phyloP scores from a whole-genome alignment of 2,797 vertebrate genomes.

The Chelon labrosus region DNA sequence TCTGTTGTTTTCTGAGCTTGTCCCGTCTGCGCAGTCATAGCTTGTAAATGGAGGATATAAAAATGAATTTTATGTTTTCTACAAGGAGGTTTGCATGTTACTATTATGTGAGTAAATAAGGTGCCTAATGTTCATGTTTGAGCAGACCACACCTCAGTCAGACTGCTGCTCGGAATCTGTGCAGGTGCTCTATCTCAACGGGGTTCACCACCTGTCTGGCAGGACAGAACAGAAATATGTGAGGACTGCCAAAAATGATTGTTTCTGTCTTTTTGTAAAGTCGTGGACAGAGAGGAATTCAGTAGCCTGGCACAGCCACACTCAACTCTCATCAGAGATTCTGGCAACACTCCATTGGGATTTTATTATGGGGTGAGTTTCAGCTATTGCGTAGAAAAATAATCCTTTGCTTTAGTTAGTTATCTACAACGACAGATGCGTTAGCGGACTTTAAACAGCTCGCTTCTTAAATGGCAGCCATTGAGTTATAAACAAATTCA shows the following conservation, averaged over 20 bases:
- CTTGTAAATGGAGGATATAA: conserved; percentile 80
- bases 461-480: no score
- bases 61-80: conserved; percentile 79
- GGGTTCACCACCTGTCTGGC: conserved; percentile 33
- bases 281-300: neutral
- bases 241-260: neutral
- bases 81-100: conserved; percentile 88
- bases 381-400: no score
- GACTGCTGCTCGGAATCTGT: conserved; percentile 68
- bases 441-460: no score
- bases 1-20: conserved; percentile 66
- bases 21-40: conserved; percentile 75
- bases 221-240: conserved; percentile 5
- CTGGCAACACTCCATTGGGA: no score
- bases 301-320: neutral
- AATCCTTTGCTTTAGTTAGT: no score
- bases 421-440: no score
- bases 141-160: conserved; percentile 81
- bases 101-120: conserved; percentile 86
- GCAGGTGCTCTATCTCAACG: conserved; percentile 24
- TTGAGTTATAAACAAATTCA: no score
- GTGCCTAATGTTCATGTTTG: conserved; percentile 90
- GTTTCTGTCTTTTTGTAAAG: conserved; percentile 7
- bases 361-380: no score
- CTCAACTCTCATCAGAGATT: no score